These are phyloP conservation scores for Urocynchramus pylzowi DNA, from an alignment of 2,113 vertebrate genomes.

Conservation along the genomic window DNA sequence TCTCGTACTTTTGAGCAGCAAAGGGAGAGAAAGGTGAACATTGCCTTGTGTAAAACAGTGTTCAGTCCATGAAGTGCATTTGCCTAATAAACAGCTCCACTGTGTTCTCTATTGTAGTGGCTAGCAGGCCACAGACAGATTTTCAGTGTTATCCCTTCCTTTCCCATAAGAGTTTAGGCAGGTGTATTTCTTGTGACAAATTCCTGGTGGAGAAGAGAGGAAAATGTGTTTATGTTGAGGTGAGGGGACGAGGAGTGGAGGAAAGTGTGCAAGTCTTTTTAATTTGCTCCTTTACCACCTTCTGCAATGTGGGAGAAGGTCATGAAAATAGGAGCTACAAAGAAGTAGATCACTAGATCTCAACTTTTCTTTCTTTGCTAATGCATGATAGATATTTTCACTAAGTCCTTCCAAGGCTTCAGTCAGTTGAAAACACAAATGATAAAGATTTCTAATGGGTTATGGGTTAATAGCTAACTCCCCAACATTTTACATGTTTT, in stretches of 20 bases:
- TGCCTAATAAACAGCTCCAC: not conserved
- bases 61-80: not conserved
- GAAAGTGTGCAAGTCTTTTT: not conserved
- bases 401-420: not conserved
- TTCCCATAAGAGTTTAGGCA: not conserved
- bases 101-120: not conserved
- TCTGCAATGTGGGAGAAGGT: not conserved
- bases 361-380: not conserved
- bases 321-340: not conserved
- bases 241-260: not conserved
- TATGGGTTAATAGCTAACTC: not conserved
- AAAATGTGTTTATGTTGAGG: not conserved
- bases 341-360: not conserved
- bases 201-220: not conserved
- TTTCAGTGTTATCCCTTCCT: not conserved
- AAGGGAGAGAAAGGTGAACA: not conserved
- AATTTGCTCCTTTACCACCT: not conserved
- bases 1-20: not conserved
- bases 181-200: not conserved
- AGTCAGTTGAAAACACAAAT: not conserved
- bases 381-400: not conserved
- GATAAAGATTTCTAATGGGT: not conserved
- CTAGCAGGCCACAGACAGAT: not conserved
- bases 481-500: not conserved
- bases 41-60: not conserved